A percentile compares a stretch with the other conserved stretches of the same genome.
Evolutionary conservation across 2,888 invertebrate genomes (phyloP).

Genomic region (Ophioninae sp.): DNA sequence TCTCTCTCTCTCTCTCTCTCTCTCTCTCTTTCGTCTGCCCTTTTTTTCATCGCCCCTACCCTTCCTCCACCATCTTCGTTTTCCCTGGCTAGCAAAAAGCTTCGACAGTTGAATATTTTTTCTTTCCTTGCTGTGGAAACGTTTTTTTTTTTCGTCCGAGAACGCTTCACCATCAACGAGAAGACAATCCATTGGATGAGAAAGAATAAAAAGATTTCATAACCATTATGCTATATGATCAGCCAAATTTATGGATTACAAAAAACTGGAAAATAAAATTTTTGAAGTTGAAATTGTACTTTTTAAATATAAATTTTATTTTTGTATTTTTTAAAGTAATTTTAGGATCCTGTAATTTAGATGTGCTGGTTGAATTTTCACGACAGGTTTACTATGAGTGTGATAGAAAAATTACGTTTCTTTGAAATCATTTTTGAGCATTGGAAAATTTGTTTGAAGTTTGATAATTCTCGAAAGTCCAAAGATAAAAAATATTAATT

Average conservation of each 20-base stretch:
- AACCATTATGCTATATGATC: not conserved
- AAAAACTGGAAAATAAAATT: no score
- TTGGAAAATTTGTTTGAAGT: no score
- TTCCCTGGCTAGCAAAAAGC: constrained; percentile 27
- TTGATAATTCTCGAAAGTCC: no score
- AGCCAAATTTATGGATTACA: constrained; percentile 5
- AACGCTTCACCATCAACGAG: not conserved
- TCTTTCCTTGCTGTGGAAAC: not conserved
- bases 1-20: constrained; percentile 2
- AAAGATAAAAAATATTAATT: no score
- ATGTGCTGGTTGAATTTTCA: no score
- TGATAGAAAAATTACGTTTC: no score
- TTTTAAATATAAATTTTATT: no score
- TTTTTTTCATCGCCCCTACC: not conserved
- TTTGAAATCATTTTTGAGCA: no score
- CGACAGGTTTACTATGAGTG: no score
- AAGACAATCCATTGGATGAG: constrained; percentile 15
- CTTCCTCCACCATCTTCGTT: constrained; percentile 14
- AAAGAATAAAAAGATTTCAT: constrained; percentile 26
- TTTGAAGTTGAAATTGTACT: no score
- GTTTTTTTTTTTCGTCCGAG: constrained; percentile 14
- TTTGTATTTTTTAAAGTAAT: no score
- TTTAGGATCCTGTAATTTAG: no score
- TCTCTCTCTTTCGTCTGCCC: constrained; percentile 7
- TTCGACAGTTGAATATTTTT: constrained; percentile 15